phyloP scores from a whole-genome alignment of 2,797 vertebrate genomes.

The Fundulus diaphanus region DNA sequence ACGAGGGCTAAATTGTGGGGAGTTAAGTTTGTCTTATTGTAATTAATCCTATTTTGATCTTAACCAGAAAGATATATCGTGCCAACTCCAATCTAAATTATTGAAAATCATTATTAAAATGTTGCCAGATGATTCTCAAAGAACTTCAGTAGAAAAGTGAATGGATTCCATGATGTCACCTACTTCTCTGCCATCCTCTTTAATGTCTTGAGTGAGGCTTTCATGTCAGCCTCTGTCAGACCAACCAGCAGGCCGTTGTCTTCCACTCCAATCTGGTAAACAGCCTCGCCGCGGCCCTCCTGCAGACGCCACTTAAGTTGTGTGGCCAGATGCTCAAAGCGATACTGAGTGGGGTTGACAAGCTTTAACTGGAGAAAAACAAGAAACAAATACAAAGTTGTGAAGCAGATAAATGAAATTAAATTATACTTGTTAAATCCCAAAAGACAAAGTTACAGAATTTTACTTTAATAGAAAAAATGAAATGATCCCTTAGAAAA shows the following conservation, averaged over 20 bases:
- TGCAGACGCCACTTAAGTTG: slow-evolving; percentile 98
- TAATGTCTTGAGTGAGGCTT: slow-evolving; percentile 91
- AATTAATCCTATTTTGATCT: no score
- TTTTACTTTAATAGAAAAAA: no score
- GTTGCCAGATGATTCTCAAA: neutral
- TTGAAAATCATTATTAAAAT: no score
- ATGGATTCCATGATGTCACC: neutral
- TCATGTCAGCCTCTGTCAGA: slow-evolving; percentile 93
- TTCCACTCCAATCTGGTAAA: slow-evolving; percentile 97
- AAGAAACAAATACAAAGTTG: neutral
- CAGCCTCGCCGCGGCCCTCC: slow-evolving; percentile 94
- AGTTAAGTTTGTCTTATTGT: no score
- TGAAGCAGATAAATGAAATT: neutral
- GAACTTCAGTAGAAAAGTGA: neutral
- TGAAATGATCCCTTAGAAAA: no score
- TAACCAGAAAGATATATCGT: no score
- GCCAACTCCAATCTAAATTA: no score
- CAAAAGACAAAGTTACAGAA: neutral
- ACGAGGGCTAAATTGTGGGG: no score
- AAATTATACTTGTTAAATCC: neutral
- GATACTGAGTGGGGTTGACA: slow-evolving; percentile 94
- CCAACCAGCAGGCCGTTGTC: slow-evolving; percentile 96
- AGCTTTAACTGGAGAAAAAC: slow-evolving; percentile 86
- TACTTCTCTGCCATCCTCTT: slow-evolving; percentile 98
- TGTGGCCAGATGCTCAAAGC: slow-evolving; percentile 96